Evolutionary conservation across 2,888 invertebrate species (phyloP), one percentile per base, ranked within the genome.

Genomic region (Heliconius erato): DNA sequence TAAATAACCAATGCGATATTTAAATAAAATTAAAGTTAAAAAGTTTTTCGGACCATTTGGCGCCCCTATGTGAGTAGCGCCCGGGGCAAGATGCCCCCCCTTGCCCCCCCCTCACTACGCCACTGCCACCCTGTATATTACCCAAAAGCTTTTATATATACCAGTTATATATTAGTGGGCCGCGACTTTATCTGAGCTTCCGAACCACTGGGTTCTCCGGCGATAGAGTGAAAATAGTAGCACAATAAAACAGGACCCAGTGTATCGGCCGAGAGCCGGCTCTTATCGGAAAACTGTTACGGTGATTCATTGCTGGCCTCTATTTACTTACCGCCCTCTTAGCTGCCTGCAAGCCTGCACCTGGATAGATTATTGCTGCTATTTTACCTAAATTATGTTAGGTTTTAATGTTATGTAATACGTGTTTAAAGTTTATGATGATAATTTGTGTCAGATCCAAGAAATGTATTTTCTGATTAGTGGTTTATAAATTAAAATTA

Each of bases 151-250:
- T 87, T 88, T 88, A 89, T 89, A 88, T n/a, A n/a, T n/a, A n/a
- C 87, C 85, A 88, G 91, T 90, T 90, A 92, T 94, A 93, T 91
- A 92, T 94, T 92, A 94, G 88, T 91, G 90, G 92, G 92, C 90
- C 91, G 92, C 93, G 94, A 93, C 93, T 94, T 94, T 95, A 95
- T 95, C 95, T 93, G 88, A 92, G 93, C 93, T 95, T 95, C 95
- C 95, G 92, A 93, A 91, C 91, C 93, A 91, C 91, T 93, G 92
- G 92, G 91, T 92, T 91, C 91, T 89, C 90, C 89, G 89, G 92
- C 94, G 94, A 94, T 94, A 94, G 91, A 92, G 90, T 92, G 93
- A 93, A 94, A 95, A 95, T 95, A 94, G 92, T 94, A 89, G 91
- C 91, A 94, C 94, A 94, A 94, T 95, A 95, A 95, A 94, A 93